phyloP scores from a whole-genome alignment of 2,113 vertebrate genomes.

The Colaptes auratus region DNA sequence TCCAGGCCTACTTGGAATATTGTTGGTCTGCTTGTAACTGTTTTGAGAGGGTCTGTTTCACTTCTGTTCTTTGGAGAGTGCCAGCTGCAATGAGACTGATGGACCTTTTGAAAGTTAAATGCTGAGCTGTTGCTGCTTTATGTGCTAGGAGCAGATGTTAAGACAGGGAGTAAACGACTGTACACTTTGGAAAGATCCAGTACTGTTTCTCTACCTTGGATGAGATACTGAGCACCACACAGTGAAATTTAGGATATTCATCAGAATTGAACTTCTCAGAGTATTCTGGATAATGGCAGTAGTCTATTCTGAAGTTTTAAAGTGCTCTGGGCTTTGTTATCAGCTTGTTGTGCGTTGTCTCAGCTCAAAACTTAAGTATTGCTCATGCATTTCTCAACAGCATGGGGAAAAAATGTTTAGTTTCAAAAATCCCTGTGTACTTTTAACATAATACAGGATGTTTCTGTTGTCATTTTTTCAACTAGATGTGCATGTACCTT shows the following conservation, averaged over 20 bases:
- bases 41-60: neutral
- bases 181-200: neutral
- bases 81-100: neutral
- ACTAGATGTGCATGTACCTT: neutral
- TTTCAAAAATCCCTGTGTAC: neutral
- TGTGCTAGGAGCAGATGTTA: neutral
- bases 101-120: neutral
- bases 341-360: neutral
- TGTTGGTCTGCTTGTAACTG: neutral
- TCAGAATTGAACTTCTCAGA: neutral
- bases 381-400: neutral
- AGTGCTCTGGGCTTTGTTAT: neutral
- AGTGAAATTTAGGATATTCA: neutral
- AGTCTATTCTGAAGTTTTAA: neutral
- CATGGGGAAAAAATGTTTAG: accelerated
- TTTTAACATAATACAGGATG: neutral
- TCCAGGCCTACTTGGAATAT: neutral
- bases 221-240: neutral
- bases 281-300: neutral
- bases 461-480: neutral
- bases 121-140: neutral
- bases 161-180: neutral
- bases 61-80: neutral
- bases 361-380: neutral
- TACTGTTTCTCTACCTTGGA: neutral